These are phyloP conservation scores for Porites lobata DNA, from an alignment of 92 coral and sea anemone species.

Conservation along the genomic window DNA sequence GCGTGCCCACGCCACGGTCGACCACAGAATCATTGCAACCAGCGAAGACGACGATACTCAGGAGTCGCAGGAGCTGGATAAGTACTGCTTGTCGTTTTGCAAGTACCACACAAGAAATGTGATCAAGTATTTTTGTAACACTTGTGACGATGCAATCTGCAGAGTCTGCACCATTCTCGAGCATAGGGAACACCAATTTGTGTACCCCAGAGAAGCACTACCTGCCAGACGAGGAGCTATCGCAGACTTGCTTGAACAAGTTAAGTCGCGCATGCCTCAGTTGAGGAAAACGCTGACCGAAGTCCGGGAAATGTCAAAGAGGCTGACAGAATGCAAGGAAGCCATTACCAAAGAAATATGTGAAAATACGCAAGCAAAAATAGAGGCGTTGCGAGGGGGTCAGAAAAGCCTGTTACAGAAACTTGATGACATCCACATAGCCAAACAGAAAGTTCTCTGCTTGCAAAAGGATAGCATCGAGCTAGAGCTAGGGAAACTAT, in stretches of 20 bases:
- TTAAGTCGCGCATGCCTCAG: conserved; percentile 90
- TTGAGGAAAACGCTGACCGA: conserved; percentile 81
- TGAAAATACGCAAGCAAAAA: conserved; percentile 82
- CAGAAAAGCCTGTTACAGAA: conserved; percentile 81
- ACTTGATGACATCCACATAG: conserved; percentile 80
- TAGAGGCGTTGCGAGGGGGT: conserved; percentile 86
- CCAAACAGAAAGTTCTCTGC: conserved; percentile 95
- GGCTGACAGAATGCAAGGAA: conserved; percentile 91
- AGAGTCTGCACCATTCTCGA: conserved; percentile 98
- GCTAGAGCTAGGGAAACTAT: conserved; percentile 93
- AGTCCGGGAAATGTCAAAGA: conserved; percentile 93
- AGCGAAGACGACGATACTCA: conserved; percentile 67
- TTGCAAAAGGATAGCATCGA: conserved; percentile 97
- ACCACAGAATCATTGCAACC: conserved; percentile 88
- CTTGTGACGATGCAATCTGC: conserved; percentile 98
- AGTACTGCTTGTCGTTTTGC: conserved; percentile 93
- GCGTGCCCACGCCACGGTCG: conserved; percentile 94
- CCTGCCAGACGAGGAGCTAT: conserved; percentile 90
- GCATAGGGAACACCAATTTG: conserved; percentile 97
- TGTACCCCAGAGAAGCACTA: conserved; percentile 94
- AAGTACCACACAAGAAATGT: conserved; percentile 95
- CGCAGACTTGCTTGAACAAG: conserved; percentile 81
- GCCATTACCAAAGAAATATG: conserved; percentile 88
- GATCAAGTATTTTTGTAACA: conserved; percentile 97
- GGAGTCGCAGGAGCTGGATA: conserved; percentile 85